Evolutionary conservation across 2,797 vertebrate genomes (phyloP).

Genomic region (Moxostoma hubbsi): DNA sequence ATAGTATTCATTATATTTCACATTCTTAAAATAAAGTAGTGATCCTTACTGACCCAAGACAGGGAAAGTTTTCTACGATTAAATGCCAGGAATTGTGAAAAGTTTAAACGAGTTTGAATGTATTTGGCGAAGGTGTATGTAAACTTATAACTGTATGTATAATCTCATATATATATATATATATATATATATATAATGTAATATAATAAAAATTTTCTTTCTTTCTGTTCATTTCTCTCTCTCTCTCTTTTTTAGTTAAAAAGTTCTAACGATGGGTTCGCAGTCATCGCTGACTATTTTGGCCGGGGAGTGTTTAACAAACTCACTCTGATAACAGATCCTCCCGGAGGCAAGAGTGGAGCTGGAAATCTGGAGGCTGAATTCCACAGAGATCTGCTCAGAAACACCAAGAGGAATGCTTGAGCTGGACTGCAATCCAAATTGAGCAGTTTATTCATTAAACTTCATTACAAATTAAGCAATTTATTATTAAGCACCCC

Average conservation of each 20-base stretch:
- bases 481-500: neutral
- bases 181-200: no score
- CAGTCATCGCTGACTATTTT: conserved; percentile 95
- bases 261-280: conserved; percentile 92
- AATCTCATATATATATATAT: no score
- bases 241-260: conserved; percentile 78
- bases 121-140: no score
- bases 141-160: no score
- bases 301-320: conserved; percentile 97
- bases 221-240: fast-evolving
- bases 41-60: no score
- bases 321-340: conserved; percentile 92
- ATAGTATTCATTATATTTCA: no score
- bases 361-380: conserved; percentile 81
- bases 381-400: conserved; percentile 89
- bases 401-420: conserved; percentile 86
- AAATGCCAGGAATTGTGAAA: no score
- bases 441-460: no score
- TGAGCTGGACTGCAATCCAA: conserved; percentile 55
- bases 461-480: no score
- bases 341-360: conserved; percentile 78
- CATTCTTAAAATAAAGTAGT: no score
- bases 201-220: neutral
- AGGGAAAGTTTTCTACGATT: no score
- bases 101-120: no score